A percentile compares a stretch with the other conserved stretches of the same genome.
Conservation (phyloP, 2,888 invertebrate genomes). For the Hirtodrosophila trivittata region DNA sequence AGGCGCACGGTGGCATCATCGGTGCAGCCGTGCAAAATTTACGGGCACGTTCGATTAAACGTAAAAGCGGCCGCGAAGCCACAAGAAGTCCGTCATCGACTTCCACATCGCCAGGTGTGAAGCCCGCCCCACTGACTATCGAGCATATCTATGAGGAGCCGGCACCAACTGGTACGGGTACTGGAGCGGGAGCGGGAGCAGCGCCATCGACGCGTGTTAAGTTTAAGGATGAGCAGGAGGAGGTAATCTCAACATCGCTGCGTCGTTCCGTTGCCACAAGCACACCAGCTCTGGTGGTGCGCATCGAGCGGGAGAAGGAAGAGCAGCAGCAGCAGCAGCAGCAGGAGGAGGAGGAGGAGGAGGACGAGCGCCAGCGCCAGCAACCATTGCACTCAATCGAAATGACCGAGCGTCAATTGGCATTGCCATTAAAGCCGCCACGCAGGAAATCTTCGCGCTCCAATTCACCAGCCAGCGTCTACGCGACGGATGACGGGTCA, state of each 20-base stretch:
- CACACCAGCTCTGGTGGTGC: constrained; percentile 78
- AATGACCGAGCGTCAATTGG: constrained; percentile 59
- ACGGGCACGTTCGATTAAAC: constrained; percentile 78
- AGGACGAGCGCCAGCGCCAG: constrained; percentile 10
- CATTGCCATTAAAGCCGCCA: constrained; percentile 81
- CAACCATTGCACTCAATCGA: constrained; percentile 44
- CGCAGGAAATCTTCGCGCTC: constrained; percentile 82
- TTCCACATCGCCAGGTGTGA: constrained; percentile 36
- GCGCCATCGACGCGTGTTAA: constrained; percentile 40
- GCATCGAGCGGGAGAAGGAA: constrained; percentile 57
- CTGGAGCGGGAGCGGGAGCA: constrained; percentile 20
- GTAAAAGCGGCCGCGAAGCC: constrained; percentile 45
- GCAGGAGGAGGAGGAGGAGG: constrained; percentile 1
- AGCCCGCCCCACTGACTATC: constrained; percentile 8
- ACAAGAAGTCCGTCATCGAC: constrained; percentile 35
- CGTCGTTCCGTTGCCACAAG: constrained; percentile 81
- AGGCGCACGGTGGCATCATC: constrained; percentile 80
- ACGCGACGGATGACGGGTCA: constrained; percentile 39
- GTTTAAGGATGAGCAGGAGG: constrained; percentile 53
- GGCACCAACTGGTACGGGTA: constrained; percentile 30
- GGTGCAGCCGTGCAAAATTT: constrained; percentile 79
- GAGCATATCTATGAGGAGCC: constrained; percentile 79
- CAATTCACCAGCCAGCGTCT: constrained; percentile 73
- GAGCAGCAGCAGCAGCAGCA: constrained; percentile 10
- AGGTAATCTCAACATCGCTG: constrained; percentile 22